A percentile compares a stretch with the other conserved stretches of the same genome.
These are phyloP conservation scores for Eupithecia centaureata DNA, from an alignment of 2,888 invertebrate genomes.

Conservation along the genomic window DNA sequence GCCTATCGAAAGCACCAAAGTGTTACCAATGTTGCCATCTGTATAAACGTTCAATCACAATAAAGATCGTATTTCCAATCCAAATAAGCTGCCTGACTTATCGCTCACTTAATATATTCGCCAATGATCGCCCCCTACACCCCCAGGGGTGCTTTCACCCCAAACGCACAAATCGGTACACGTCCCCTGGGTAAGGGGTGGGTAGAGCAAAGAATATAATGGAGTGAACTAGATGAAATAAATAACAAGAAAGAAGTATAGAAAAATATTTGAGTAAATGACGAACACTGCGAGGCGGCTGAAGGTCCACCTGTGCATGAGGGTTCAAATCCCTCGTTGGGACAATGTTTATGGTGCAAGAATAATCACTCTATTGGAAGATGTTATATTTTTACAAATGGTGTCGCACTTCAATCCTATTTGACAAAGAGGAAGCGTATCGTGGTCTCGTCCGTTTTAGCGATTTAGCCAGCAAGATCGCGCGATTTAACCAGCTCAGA, in stretches of 20 bases:
- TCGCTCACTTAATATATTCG: conserved; percentile 36
- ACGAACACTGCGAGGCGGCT: not conserved
- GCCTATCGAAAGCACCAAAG: too few relatives aligned
- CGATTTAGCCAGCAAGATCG: too few relatives aligned
- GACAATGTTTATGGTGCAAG: too few relatives aligned
- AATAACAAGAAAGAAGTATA: not conserved
- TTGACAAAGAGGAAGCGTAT: too few relatives aligned
- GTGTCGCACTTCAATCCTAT: too few relatives aligned
- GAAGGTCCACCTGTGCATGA: too few relatives aligned
- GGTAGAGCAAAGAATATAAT: not conserved
- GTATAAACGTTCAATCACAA: conserved; percentile 8
- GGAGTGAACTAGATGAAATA: not conserved
- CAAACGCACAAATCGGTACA: conserved; percentile 31
- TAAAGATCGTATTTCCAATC: conserved; percentile 27
- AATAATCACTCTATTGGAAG: too few relatives aligned
- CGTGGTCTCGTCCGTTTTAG: too few relatives aligned
- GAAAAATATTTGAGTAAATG: not conserved
- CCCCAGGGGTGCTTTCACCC: conserved; percentile 18
- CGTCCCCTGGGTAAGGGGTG: conserved; percentile 24
- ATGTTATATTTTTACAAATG: too few relatives aligned
- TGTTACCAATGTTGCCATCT: not conserved
- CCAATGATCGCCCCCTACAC: conserved; percentile 23
- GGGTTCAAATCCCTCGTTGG: too few relatives aligned
- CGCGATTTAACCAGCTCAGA: too few relatives aligned
- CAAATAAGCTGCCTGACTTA: conserved; percentile 30